Evolutionary conservation across 2,113 vertebrate genomes (phyloP), one percentile per base, ranked within the genome.

Genomic region (Lampris megalopsis): DNA sequence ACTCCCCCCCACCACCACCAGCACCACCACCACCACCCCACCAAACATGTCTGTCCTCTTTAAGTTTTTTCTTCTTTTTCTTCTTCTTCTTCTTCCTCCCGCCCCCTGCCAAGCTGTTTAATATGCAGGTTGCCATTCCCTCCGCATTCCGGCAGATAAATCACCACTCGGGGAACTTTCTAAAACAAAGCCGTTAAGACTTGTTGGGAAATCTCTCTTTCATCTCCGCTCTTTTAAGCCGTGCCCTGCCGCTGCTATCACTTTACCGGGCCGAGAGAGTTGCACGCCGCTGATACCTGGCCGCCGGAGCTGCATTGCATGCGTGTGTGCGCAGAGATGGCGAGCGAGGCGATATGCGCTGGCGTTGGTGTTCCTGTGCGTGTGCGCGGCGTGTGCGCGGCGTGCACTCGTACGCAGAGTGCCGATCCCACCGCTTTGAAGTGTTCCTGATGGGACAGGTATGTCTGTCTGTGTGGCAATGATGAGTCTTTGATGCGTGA

Each of bases 131-230:
- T 73, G 81, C 10, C 24, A 84, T 89, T 59, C 71, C 66, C 82
- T 56, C 60, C 52, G 70, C 88, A 88, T 92, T 92, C 87, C 86
- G 67, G 43, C 54, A 65, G 73, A 87, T 86, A 90, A 86, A 88
- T 91, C 90, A 87, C 60, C 68, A 63, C 68, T 72, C 65, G 71
- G 67, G 24, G 73, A 80, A 85, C 79, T 52, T 73, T 86, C 7
- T 24, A 68, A 85, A 88, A 90, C 85, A 90, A 88, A 86, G 89
- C 64, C 35, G 84, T 89, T 87, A 84, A 79, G 89, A 91, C 91
- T 85, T 90, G 89, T 89, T 57, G 47, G 76, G 80, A 89, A 86
- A 87, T 80, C 75, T 87, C 63, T 66, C 89, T 87, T 86, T 91
- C 78, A 89, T 87, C 90, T 74, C 13, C 62, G 73, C 37, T 40